These are phyloP conservation scores for Indicator maculatus DNA, from an alignment of 2,113 vertebrate species.

Conservation along the genomic window DNA sequence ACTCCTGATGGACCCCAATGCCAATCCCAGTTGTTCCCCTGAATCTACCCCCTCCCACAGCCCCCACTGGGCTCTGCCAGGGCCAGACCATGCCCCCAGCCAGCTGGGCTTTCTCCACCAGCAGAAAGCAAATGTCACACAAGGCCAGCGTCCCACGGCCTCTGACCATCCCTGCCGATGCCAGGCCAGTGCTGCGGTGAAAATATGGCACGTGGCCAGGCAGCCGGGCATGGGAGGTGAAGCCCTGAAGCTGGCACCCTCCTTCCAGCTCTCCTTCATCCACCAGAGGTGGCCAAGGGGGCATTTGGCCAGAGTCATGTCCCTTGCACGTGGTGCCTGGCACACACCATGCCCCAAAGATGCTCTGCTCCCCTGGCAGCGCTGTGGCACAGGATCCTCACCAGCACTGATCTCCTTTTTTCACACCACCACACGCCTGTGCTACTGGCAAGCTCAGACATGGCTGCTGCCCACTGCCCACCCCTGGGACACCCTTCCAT, in stretches of 20 bases:
- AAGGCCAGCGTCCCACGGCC: neutral
- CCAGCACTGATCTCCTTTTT: neutral
- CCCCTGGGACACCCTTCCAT: neutral
- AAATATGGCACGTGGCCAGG: neutral
- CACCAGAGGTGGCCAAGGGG: neutral
- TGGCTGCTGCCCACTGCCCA: fast-evolving
- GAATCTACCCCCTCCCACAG: constrained; percentile 58
- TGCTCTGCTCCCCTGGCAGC: neutral
- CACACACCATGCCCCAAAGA: neutral
- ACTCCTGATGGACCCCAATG: fast-evolving
- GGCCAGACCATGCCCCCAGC: neutral
- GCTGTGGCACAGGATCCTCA: neutral
- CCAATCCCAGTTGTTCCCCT: fast-evolving
- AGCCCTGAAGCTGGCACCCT: neutral
- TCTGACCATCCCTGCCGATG: neutral
- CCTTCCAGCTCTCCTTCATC: neutral
- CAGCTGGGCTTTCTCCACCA: neutral
- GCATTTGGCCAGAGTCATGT: fast-evolving
- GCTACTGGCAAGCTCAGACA: neutral
- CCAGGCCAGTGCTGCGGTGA: neutral
- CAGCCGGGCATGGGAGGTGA: neutral
- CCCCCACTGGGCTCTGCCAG: constrained; percentile 52
- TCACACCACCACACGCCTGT: fast-evolving
- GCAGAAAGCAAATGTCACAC: neutral
- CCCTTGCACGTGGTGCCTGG: fast-evolving